phyloP scores from a whole-genome alignment of 2,888 invertebrate species.

The Mylabris sibirica region DNA sequence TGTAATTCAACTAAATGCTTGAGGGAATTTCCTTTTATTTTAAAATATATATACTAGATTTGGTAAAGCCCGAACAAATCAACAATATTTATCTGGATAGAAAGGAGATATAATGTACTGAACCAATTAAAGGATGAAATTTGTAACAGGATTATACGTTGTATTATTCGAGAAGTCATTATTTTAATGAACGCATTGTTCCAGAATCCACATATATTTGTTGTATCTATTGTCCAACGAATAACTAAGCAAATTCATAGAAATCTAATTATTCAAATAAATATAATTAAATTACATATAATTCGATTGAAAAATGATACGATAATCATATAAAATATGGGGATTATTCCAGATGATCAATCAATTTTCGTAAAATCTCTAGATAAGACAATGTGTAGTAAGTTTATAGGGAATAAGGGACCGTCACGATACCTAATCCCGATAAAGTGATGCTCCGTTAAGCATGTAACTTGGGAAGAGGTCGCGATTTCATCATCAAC shows the following conservation, averaged over 20 bases:
- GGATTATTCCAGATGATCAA: slow-evolving; percentile 2
- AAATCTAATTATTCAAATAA: too few species aligned
- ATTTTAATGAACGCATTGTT: slow-evolving; percentile 2
- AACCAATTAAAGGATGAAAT: not conserved
- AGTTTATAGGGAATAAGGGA: slow-evolving; percentile 6
- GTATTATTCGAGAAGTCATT: not conserved
- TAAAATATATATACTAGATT: not conserved
- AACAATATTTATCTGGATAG: not conserved
- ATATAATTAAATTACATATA: too few species aligned
- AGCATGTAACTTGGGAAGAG: slow-evolving; percentile 39
- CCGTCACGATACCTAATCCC: not conserved
- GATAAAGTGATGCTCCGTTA: slow-evolving; percentile 39
- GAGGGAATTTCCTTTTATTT: not conserved
- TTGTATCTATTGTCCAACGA: not conserved
- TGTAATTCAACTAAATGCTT: not conserved
- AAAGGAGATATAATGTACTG: not conserved
- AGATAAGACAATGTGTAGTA: not conserved
- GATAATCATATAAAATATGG: not conserved
- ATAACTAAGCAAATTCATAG: not conserved
- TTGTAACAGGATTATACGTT: not conserved
- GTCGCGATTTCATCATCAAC: slow-evolving; percentile 47
- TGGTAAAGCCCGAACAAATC: not conserved
- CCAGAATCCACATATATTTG: not conserved
- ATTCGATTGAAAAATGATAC: not conserved
- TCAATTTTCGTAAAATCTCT: not conserved